Conservation (phyloP, 2,888 invertebrate genomes). For the Siphonodentalium dalli region DNA sequence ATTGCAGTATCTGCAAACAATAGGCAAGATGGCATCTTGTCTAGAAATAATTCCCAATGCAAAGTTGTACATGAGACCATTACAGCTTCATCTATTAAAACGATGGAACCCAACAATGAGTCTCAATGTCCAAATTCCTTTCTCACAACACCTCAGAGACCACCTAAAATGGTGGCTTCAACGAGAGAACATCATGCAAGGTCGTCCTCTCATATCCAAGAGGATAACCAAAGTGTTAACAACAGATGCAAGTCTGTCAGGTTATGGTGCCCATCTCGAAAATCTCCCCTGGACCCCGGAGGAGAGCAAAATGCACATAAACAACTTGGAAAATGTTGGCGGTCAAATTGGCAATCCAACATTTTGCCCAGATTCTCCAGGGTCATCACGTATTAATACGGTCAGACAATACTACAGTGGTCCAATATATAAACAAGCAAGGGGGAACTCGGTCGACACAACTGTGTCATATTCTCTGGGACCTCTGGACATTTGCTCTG, state of each 20-base stretch:
- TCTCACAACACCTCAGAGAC: no score
- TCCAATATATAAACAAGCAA: slow-evolving; percentile 27
- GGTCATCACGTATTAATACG: slow-evolving; percentile 17
- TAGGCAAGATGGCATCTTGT: no score
- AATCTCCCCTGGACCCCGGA: slow-evolving; percentile 8
- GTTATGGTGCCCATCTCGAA: slow-evolving; percentile 21
- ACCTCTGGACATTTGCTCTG: slow-evolving; percentile 21
- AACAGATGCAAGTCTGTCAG: slow-evolving; percentile 22
- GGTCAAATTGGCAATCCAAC: slow-evolving; percentile 12
- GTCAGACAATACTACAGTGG: slow-evolving; percentile 26
- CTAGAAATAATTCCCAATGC: no score
- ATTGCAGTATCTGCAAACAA: no score
- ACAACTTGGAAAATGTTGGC: slow-evolving; percentile 28
- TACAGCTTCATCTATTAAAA: no score
- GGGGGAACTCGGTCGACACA: slow-evolving; percentile 21
- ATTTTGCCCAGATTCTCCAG: slow-evolving; percentile 11
- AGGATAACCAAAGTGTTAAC: no score
- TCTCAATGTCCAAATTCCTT: no score
- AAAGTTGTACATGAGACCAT: no score
- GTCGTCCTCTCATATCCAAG: no score
- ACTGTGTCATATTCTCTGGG: slow-evolving; percentile 21
- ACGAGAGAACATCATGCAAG: no score
- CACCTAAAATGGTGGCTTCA: no score
- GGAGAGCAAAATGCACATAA: slow-evolving; percentile 21
- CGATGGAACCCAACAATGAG: no score